Base-by-base conservation (phyloP, 92 coral and sea anemone species). In the Palythoa grandiflora region DNA sequence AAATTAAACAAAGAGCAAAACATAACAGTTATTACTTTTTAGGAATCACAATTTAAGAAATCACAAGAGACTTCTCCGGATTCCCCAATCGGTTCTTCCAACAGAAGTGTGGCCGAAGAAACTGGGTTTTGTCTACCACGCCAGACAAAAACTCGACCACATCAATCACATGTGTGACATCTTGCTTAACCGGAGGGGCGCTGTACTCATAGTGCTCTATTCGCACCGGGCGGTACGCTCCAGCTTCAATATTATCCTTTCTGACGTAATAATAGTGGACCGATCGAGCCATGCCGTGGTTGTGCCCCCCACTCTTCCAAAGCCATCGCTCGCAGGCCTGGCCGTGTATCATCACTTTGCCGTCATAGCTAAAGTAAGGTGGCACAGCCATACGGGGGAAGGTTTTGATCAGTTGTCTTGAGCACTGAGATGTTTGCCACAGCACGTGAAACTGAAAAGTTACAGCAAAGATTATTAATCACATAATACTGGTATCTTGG, bases 281-380 rank as follows among this genome's bases (percentile, higher is more conserved):
- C 1, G 86, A 81, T 40, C 39, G 54, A 2, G 75, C 4, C 86
- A 68, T 65, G 21, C 86, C 86, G 48, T 40, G 4, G 6, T 81
- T 81, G n/a, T 81, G 86, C 13, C 86, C 86, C 39, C 86, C 86
- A 66, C 38, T 66, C 86, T 48, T 81, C 86, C 86, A 81, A 75
- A 81, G 21, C 86, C 86, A 81, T 13, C 86, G 86, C 6, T 81
- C 86, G 57, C 86, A 81, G 15, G 50, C 61, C 44, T 20, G 86
- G 63, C 86, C 86, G 61, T 20, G 75, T 36, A 81, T 11, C 75
- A 5, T 21, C 60, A 81, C 86, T 44, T 68, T 21, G 14, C 86
- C 86, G 6, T 81, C 75, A 55, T 81, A 81, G 47, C 61, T 81
- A 51, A 66, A 81, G 86, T 81, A 65, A 9, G 86, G 86, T 2